Evolutionary conservation across 1,140 invertebrate species (phyloP).

Genomic region (Brachionus asplanchnoidis): DNA sequence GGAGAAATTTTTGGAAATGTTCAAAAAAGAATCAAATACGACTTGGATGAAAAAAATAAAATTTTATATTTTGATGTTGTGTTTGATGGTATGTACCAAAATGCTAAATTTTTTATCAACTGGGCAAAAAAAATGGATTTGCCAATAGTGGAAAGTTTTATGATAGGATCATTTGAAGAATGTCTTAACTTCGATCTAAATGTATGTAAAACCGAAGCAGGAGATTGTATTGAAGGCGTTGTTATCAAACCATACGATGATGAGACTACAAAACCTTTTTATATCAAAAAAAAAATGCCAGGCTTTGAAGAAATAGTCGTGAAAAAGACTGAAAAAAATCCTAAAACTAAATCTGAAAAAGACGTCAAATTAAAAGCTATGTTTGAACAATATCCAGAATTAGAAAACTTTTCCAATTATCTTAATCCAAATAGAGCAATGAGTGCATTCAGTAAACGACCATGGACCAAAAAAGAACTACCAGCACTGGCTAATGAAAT

Average conservation of each 20-base stretch:
- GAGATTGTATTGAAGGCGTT: conserved; percentile 8
- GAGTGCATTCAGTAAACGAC: background rate
- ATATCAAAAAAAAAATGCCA: background rate
- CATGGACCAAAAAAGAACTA: conserved; percentile 9
- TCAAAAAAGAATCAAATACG: conserved; percentile 20
- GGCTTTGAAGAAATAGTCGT: conserved; percentile 1
- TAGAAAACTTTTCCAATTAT: background rate
- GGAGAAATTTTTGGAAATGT: conserved; percentile 21
- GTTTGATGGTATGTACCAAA: background rate
- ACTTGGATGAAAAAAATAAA: background rate
- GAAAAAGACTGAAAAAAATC: background rate
- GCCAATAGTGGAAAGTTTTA: background rate
- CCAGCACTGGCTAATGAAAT: background rate
- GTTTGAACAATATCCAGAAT: background rate
- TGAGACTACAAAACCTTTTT: background rate
- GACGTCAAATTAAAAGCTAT: background rate
- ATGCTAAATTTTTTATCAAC: conserved; percentile 14
- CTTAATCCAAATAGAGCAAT: background rate
- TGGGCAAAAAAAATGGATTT: background rate
- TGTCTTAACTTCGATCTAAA: background rate
- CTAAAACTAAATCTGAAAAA: background rate
- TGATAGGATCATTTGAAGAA: background rate
- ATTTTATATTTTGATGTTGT: conserved; percentile 15
- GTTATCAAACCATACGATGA: conserved; percentile 9
- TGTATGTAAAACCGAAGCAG: background rate